A percentile compares a stretch with the other conserved stretches of the same genome.
Conservation (phyloP, 2,797 vertebrate species). For the Tangara arthus region DNA sequence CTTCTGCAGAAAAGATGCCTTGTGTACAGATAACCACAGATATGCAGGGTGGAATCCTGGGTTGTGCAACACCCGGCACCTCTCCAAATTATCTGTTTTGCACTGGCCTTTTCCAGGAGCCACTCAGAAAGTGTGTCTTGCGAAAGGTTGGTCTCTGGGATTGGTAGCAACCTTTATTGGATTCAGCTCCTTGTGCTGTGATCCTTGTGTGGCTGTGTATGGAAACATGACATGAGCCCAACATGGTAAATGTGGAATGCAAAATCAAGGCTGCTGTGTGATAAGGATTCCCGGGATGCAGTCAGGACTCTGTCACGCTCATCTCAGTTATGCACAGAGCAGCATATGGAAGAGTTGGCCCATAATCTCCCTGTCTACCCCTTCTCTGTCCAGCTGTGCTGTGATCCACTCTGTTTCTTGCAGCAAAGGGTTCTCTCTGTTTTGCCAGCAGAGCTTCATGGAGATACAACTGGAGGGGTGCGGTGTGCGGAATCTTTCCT, state of each 20-base stretch:
- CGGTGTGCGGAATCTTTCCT: neutral
- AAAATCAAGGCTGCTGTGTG: neutral
- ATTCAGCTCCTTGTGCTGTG: neutral
- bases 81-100: neutral
- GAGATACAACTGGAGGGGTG: fast-evolving
- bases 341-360: fast-evolving
- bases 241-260: neutral
- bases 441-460: neutral
- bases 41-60: neutral
- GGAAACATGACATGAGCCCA: neutral
- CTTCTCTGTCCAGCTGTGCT: neutral
- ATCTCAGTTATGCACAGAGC: neutral
- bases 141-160: neutral
- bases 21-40: neutral
- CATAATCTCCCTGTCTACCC: neutral
- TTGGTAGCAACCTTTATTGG: neutral
- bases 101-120: neutral
- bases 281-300: neutral
- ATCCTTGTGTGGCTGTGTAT: neutral
- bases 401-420: neutral
- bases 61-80: fast-evolving
- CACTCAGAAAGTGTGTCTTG: neutral
- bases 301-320: neutral
- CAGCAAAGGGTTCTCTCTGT: neutral
- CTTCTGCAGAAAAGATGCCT: neutral